A percentile compares a stretch with the other conserved stretches of the same genome.
These are phyloP conservation scores for Malthinus seriepunctatus DNA, from an alignment of 2,888 invertebrate species.

Conservation along the genomic window DNA sequence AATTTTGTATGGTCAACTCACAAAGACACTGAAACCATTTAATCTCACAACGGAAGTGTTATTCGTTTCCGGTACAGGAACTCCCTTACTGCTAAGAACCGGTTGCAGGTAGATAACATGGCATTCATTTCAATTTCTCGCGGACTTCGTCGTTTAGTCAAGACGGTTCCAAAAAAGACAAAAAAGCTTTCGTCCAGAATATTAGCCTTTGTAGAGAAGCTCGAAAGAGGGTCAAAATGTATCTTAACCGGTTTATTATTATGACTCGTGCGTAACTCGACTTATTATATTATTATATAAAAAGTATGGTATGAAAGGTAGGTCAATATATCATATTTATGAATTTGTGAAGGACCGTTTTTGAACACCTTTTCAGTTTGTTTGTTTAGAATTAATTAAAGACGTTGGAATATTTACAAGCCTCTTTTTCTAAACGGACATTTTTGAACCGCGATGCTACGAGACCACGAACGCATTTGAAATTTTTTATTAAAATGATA, in stretches of 20 bases:
- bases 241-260: slow-evolving; percentile 23
- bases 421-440: background rate
- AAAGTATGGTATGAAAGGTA: slow-evolving; percentile 12
- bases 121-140: slow-evolving; percentile 26
- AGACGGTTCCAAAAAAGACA: slow-evolving; percentile 8
- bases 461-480: background rate
- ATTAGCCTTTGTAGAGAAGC: slow-evolving; percentile 22
- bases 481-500: slow-evolving; percentile 9
- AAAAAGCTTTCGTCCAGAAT: slow-evolving; percentile 21
- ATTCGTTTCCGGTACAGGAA: slow-evolving; percentile 38
- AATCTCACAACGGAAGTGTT: slow-evolving; percentile 40
- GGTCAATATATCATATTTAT: slow-evolving; percentile 32
- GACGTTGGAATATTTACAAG: slow-evolving; percentile 18
- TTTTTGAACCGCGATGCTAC: background rate
- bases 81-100: slow-evolving; percentile 32
- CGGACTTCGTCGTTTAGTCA: slow-evolving; percentile 19
- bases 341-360: slow-evolving; percentile 24
- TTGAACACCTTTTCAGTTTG: slow-evolving; percentile 21
- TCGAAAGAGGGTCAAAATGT: slow-evolving; percentile 11
- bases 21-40: slow-evolving; percentile 37
- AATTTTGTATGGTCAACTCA: slow-evolving; percentile 35
- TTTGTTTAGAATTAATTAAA: slow-evolving; percentile 29
- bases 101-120: slow-evolving; percentile 35
- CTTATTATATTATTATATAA: slow-evolving; percentile 16
- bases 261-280: slow-evolving; percentile 30